These are phyloP conservation scores for Nasonia vitripennis DNA, from an alignment of 1,140 invertebrate species.

Conservation along the genomic window DNA sequence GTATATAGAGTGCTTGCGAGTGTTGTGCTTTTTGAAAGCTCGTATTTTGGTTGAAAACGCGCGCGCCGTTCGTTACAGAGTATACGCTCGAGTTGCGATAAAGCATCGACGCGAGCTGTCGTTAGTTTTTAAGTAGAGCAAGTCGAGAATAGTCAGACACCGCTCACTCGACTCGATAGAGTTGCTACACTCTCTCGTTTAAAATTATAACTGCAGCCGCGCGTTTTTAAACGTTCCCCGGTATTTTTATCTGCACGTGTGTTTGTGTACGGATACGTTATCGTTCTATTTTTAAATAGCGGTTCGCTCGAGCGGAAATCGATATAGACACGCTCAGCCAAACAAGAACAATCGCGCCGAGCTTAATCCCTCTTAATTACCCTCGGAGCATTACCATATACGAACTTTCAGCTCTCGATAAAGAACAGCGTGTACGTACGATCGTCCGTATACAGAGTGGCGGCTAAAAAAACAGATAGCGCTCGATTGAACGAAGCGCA, in stretches of 20 bases:
- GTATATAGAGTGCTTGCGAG: no score
- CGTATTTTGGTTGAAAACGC: not conserved
- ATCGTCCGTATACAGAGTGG: no score
- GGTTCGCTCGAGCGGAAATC: not conserved
- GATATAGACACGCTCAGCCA: not conserved
- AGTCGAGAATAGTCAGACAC: not conserved
- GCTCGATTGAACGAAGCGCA: conserved; percentile 4
- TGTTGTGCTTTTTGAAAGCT: not conserved
- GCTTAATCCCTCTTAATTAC: not conserved
- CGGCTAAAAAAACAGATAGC: not conserved
- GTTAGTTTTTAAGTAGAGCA: not conserved
- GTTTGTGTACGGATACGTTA: no score
- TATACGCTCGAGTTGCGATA: not conserved
- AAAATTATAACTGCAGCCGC: no score
- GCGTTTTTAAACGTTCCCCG: not conserved
- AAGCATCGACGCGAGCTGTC: not conserved
- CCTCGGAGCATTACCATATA: no score
- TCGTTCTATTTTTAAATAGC: no score
- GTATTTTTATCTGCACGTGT: not conserved
- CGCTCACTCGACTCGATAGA: not conserved
- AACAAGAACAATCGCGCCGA: not conserved
- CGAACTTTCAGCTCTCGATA: not conserved
- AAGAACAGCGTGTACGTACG: not conserved
- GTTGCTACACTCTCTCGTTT: not conserved
- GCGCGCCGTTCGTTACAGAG: not conserved